Percentiles rank a stretch among this genome's conserved stretches.
phyloP scores from a whole-genome alignment of 2,113 vertebrate genomes.

The Larimichthys crocea region DNA sequence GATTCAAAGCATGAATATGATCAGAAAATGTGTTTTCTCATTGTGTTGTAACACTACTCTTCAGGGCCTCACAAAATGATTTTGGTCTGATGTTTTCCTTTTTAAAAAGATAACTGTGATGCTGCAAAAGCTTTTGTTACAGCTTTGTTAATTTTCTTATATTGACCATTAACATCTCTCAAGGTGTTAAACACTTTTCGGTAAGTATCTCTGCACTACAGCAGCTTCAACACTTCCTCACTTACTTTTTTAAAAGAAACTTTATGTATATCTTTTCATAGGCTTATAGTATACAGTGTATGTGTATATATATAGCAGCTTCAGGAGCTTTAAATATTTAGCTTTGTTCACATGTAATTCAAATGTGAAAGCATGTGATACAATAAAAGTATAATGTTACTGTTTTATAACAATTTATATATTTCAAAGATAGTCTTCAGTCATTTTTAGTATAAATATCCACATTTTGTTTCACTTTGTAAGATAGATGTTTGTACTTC shows the following conservation, averaged over 20 bases:
- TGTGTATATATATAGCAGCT: background rate
- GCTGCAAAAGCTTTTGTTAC: background rate
- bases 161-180: background rate
- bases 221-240: background rate
- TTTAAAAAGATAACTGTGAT: background rate
- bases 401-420: background rate
- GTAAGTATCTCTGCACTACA: background rate
- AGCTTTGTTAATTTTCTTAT: background rate
- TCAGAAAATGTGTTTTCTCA: background rate
- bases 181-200: too few species aligned
- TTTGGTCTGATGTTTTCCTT: background rate
- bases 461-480: background rate
- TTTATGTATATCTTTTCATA: background rate
- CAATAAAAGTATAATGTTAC: background rate
- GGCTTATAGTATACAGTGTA: background rate
- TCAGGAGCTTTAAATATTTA: slow-evolving; percentile 1
- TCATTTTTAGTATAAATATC: background rate
- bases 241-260: background rate
- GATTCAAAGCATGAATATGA: background rate
- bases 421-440: background rate
- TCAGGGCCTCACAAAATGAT: background rate
- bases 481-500: slow-evolving; percentile 8
- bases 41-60: background rate
- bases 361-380: background rate
- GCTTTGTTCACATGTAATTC: slow-evolving; percentile 11